Base-by-base conservation (phyloP, 23 tunicate species). In the Diplosoma virens region DNA sequence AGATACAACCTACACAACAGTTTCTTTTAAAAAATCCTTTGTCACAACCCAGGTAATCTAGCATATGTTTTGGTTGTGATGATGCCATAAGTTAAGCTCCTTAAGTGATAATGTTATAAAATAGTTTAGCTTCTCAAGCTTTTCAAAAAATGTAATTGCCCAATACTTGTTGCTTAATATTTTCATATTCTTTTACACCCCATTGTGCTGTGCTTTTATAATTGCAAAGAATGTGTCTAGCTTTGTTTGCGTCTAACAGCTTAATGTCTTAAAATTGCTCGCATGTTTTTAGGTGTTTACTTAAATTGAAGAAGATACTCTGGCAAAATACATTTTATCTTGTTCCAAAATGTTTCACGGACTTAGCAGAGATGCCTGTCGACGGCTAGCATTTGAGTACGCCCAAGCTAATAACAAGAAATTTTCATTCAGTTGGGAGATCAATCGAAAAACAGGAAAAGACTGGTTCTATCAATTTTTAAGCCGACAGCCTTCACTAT, bases 391-490 rank as follows among this genome's bases (percentile, higher is more conserved):
- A 63, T 63, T 27, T 63, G 34, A 63, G 20, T 28, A 63, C 29
- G 33, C 70, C 35, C 14, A 63, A 63, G 36, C 70, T 36, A 80
- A 69, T 18, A 23, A 33, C 1, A 55, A 58, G 30, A 30, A 58
- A 11, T 33, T 76, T 76, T 67, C 84, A 11, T n/a, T 21, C 21
- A 67, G 29, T 32, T 80, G 78, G 77, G 25, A 31, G 18, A 63
- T 4, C 16, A 80, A 80, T 26, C 33, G 30, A 9, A 4, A 50
- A 26, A 78, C 84, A 6, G 84, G 84, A 7, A 71, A 80, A 25
- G 65, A 80, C 72, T 80, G 84, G 77, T 53, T 80, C 9, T 30
- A 52, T 25, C 66, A 78, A 17, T 80, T 80, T 26, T 33, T 74
- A n/a, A 47, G 27, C 22, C 74, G 78, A 18, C 52, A 74, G 23